Evolutionary conservation across 2,888 invertebrate genomes (phyloP).

Genomic region (Thymelicus sylvestris): DNA sequence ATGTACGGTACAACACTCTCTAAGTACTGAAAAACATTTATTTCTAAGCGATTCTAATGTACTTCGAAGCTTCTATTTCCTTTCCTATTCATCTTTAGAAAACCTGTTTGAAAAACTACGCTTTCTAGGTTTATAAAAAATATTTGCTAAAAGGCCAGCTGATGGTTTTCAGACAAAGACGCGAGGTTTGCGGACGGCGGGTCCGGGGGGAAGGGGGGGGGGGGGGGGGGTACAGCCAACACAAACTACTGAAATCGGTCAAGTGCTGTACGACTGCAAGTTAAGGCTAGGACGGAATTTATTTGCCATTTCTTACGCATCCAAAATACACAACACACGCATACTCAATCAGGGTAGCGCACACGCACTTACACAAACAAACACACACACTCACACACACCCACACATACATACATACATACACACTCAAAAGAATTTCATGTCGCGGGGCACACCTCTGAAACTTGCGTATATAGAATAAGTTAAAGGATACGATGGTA

Average conservation of each 20-base stretch:
- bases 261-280: slow-evolving; percentile 2
- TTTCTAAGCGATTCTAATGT: too few species aligned
- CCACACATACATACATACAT: too few species aligned
- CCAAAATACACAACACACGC: neutral
- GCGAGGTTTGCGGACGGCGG: slow-evolving; percentile 2
- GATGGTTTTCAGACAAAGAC: neutral
- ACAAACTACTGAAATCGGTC: slow-evolving; percentile 22
- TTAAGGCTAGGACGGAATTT: neutral
- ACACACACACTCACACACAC: too few species aligned
- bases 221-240: neutral
- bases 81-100: slow-evolving; percentile 5
- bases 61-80: too few species aligned
- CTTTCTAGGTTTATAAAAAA: neutral
- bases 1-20: too few species aligned
- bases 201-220: neutral
- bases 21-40: too few species aligned
- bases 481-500: too few species aligned
- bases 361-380: too few species aligned
- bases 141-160: slow-evolving; percentile 5
- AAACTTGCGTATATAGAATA: too few species aligned
- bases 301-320: neutral
- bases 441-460: too few species aligned
- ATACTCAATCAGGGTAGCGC: too few species aligned
- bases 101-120: neutral
- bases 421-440: too few species aligned